Base-by-base conservation (phyloP, 2,113 vertebrate species). In the Cardinalis cardinalis region DNA sequence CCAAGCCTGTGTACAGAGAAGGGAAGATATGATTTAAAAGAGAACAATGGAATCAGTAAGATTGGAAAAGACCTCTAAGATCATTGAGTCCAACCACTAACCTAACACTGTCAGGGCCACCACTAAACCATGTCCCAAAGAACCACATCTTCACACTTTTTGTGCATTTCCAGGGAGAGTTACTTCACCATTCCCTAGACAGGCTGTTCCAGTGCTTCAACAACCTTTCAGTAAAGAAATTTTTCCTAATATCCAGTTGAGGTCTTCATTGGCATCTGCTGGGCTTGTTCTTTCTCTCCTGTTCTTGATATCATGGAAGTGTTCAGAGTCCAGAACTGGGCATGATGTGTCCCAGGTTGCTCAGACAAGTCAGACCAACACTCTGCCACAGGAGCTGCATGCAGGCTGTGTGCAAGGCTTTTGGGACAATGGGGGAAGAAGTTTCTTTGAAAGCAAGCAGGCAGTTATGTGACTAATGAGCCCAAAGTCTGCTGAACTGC, bases 401-500 rank as follows among this genome's bases (percentile, higher is more conserved):
- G 18, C 34, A 85, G 41, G 12, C 9, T 75, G 14, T 31, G 29
- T 41, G 24, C 21, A 41, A 66, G 34, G 24, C 19, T 21, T 74
- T 61, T 21, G 49, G 53, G 59, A 56, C 1, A 77, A 59, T 14
- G 26, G 9, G 9, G 43, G 29, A 52, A 90, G n/a, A 75, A 89
- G 43, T 7, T 48, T 83, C 73, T 87, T 89, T 15, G 38, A 31
- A 79, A 80, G 41, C 56, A 64, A 49, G 43, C 63, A 76, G 64
- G 79, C 69, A 87, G 18, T 53, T 85, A n/a, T 4, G 12, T 73
- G 75, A 66, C 43, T 89, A 80, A 65, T 58, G 83, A 85, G 61
- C 60, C 25, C 86, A 21, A 71, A 64, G 43, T 65, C 74, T 89
- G 63, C 48, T 55, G 70, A 74, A 63, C 58, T 70, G 71, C 44